Evolutionary conservation across 2,888 invertebrate genomes (phyloP).

Genomic region (Brenthis ino): DNA sequence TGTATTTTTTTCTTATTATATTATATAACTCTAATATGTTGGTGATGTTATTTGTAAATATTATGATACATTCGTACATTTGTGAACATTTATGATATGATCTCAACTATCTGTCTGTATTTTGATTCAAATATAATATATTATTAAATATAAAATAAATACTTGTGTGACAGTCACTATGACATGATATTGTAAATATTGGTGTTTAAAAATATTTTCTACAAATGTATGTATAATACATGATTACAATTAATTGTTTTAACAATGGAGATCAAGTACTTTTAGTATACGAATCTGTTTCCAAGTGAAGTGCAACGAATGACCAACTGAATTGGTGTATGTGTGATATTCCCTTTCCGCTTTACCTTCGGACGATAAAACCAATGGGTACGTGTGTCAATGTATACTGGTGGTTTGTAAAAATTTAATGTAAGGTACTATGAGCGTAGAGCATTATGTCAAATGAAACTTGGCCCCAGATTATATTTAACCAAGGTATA

Average conservation of each 20-base stretch:
- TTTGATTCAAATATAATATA: too few relatives aligned
- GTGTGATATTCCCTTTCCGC: background rate
- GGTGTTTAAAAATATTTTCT: background rate
- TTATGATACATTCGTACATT: too few relatives aligned
- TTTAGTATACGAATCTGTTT: constrained; percentile 1
- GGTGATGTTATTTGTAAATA: too few relatives aligned
- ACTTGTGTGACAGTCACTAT: too few relatives aligned
- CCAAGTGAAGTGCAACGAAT: constrained; percentile 13
- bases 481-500: constrained; percentile 13
- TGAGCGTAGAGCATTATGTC: constrained; percentile 28
- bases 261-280: constrained; percentile 14
- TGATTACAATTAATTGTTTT: background rate
- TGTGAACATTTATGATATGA: too few relatives aligned
- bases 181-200: background rate
- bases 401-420: constrained; percentile 25
- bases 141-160: too few relatives aligned
- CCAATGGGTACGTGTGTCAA: constrained; percentile 15
- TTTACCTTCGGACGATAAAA: constrained; percentile 1
- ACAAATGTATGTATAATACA: background rate
- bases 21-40: too few relatives aligned
- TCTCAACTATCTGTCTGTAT: too few relatives aligned
- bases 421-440: constrained; percentile 4
- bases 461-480: constrained; percentile 33
- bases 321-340: constrained; percentile 2
- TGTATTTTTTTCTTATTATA: too few relatives aligned